Evolutionary conservation across 2,797 vertebrate genomes (phyloP).

Genomic region (Melanotaenia nigrans): DNA sequence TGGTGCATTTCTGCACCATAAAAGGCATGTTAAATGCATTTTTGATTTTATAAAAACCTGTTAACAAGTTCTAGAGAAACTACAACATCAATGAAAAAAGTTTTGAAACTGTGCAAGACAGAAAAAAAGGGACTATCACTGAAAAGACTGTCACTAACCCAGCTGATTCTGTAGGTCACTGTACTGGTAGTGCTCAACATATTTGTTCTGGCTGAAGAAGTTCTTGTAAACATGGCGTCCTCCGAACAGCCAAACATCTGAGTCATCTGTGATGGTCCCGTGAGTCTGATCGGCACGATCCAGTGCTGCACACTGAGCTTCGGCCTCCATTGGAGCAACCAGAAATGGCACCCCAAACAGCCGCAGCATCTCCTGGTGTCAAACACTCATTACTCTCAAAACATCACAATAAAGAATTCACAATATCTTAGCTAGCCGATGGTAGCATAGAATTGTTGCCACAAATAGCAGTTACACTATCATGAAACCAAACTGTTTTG

Average conservation of each 20-base stretch:
- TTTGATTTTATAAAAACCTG: too few species aligned
- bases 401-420: not conserved
- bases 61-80: not conserved
- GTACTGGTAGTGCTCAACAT: conserved; percentile 91
- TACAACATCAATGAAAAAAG: not conserved
- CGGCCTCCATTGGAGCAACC: conserved; percentile 95
- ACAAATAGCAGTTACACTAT: not conserved
- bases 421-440: not conserved
- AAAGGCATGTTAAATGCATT: not conserved
- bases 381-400: not conserved
- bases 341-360: conserved; percentile 94
- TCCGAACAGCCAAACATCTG: conserved; percentile 97
- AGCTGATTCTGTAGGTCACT: conserved; percentile 92
- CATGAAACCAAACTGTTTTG: not conserved
- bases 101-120: not conserved
- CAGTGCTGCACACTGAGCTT: conserved; percentile 93
- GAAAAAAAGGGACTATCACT: not conserved
- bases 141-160: conserved; percentile 75
- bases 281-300: conserved; percentile 93
- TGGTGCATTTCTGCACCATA: not conserved
- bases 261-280: conserved; percentile 97
- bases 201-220: conserved; percentile 95
- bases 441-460: too few species aligned
- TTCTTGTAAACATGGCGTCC: conserved; percentile 96
- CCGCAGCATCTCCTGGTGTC: conserved; percentile 89